A percentile compares a stretch with the other conserved stretches of the same genome.
phyloP scores from a whole-genome alignment of 2,888 invertebrate genomes.

The Parthenolecanium corni region DNA sequence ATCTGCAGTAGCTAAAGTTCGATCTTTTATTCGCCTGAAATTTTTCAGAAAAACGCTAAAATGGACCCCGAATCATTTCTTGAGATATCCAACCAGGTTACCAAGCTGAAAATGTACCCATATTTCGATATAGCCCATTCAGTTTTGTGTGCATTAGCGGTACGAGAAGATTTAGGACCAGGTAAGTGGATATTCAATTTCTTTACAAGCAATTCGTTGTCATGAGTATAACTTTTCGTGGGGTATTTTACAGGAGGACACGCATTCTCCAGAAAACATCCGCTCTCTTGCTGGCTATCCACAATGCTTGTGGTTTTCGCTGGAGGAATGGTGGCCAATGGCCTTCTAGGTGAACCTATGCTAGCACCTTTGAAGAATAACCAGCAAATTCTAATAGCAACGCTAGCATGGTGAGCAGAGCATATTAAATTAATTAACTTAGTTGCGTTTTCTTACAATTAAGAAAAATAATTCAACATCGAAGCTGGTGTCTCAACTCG shows the following conservation, averaged over 20 bases:
- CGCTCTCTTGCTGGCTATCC: constrained; percentile 93
- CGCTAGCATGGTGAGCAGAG: constrained; percentile 67
- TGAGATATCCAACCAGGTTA: constrained; percentile 96
- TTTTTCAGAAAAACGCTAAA: too few relatives aligned
- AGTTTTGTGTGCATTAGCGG: constrained; percentile 83
- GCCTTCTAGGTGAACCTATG: constrained; percentile 89
- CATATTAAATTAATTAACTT: not conserved
- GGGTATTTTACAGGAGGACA: constrained; percentile 59
- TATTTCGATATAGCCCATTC: constrained; percentile 98
- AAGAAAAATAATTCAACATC: too few relatives aligned
- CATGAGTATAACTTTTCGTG: too few relatives aligned
- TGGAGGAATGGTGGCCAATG: constrained; percentile 90
- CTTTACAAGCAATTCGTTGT: too few relatives aligned
- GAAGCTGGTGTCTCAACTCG: too few relatives aligned
- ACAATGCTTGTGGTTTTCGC: constrained; percentile 97
- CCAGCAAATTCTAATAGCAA: constrained; percentile 81
- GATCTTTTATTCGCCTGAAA: too few relatives aligned
- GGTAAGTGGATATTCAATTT: constrained; percentile 46
- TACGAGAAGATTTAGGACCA: constrained; percentile 85
- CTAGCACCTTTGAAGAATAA: constrained; percentile 91
- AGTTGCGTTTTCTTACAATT: too few relatives aligned
- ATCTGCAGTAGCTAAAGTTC: too few relatives aligned
- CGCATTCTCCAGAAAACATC: constrained; percentile 91
- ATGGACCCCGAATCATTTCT: constrained; percentile 96
- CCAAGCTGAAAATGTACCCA: constrained; percentile 97